Evolutionary conservation across 1,140 invertebrate species (phyloP), one percentile per base, ranked within the genome.

Genomic region (Papilio polytes): DNA sequence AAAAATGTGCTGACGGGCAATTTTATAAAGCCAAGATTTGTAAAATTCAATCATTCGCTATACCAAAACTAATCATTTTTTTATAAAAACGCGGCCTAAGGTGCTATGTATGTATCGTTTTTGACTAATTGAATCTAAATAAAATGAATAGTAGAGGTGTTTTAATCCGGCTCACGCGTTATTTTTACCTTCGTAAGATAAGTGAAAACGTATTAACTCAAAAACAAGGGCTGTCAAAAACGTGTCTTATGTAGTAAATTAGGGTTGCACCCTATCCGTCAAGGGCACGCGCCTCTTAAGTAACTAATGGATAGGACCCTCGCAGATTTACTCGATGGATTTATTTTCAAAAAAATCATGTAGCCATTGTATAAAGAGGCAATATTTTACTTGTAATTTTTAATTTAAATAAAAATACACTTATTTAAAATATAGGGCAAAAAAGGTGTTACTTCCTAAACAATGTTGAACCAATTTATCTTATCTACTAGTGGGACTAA

Each of bases 221-320:
- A 66, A 66, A 26, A 66, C 63, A 66, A 66, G 63, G 22, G 63
- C 26, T 66, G 63, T 66, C 63, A 66, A 66, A 66, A 66, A 66
- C 22, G 22, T 26, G 22, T 66, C 63, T 66, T 31, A 66, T 26
- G 63, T 26, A 63, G 53, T 72, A 53, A 48, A 48, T 74, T 51
- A 56, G 82, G 73, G 80, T 80, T 70, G 80, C 76, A 76, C 83
- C 84, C 85, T 66, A 83, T 82, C 84, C 80, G 86, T 88, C 86
- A 88, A 84, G 83, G 82, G 72, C 86, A 87, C 81, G 56, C 74
- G 8, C 63, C 48, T 72, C 26, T 74, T 74, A 46, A 74, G 84
- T 81, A 77, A 83, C 83, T 86, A 84, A 87, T 86, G 83, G 81
- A 87, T 70, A 70, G 78, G 78, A 76, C 82, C 82, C 85, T 76